phyloP scores from a whole-genome alignment of 2,113 vertebrate species.

The Probosciger aterrimus region DNA sequence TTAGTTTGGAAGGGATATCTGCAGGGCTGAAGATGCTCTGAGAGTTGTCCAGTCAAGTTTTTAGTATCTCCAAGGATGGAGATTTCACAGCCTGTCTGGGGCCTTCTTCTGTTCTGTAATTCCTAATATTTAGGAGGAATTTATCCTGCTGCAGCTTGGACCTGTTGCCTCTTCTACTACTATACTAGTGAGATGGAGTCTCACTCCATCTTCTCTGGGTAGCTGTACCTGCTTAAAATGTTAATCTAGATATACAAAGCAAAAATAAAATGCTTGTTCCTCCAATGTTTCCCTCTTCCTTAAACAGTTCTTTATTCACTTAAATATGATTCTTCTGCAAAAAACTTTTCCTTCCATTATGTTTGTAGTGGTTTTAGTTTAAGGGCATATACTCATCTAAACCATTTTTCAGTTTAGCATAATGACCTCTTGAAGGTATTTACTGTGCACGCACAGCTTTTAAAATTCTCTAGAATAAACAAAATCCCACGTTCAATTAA shows the following conservation, averaged over 20 bases:
- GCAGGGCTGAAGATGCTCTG: not conserved
- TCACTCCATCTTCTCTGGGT: not conserved
- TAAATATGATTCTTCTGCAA: not conserved
- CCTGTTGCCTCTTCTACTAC: accelerated
- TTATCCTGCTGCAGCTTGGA: not conserved
- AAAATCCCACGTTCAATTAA: not conserved
- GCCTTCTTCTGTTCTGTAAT: not conserved
- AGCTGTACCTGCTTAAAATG: not conserved
- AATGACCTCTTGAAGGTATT: not conserved
- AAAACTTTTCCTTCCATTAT: not conserved
- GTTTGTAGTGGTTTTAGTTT: not conserved
- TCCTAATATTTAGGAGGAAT: not conserved
- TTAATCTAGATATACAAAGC: not conserved
- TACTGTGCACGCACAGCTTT: not conserved
- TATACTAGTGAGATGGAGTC: not conserved
- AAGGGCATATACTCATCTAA: not conserved
- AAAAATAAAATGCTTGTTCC: not conserved
- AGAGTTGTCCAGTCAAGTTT: too few relatives aligned
- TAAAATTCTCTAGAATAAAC: not conserved
- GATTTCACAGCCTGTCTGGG: not conserved
- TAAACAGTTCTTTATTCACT: not conserved
- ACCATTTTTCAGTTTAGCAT: not conserved
- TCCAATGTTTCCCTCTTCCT: not conserved
- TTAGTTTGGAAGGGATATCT: not conserved
- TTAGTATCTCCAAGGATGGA: not conserved